Evolutionary conservation across 2,888 invertebrate genomes (phyloP).

Genomic region (Amphiduros pacificus): DNA sequence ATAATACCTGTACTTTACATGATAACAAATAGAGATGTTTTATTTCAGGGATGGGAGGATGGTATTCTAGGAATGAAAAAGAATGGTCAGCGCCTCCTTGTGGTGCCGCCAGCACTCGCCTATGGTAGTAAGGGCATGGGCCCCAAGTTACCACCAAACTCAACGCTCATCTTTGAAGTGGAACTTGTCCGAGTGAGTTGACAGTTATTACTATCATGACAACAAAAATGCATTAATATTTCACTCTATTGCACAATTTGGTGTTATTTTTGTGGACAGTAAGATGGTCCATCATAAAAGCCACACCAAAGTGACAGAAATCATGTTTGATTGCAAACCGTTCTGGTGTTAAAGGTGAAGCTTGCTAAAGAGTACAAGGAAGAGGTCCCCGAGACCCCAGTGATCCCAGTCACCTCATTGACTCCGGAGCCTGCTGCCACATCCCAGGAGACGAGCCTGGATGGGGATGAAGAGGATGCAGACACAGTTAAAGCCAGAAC

Average conservation of each 20-base stretch:
- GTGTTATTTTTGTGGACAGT: too few species aligned
- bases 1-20: too few species aligned
- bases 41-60: constrained; percentile 54
- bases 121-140: constrained; percentile 53
- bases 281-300: too few species aligned
- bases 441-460: too few species aligned
- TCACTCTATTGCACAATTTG: too few species aligned
- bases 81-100: constrained; percentile 46
- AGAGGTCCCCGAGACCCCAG: background rate
- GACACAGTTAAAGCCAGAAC: constrained; percentile 45
- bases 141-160: constrained; percentile 49
- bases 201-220: background rate
- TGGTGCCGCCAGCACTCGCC: constrained; percentile 48
- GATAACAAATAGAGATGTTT: too few species aligned
- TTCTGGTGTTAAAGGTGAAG: constrained; percentile 40
- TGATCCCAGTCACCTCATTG: background rate
- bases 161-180: constrained; percentile 55
- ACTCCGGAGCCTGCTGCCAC: background rate
- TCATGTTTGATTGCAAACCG: too few species aligned
- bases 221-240: background rate
- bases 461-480: background rate
- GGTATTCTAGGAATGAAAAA: constrained; percentile 58
- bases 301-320: too few species aligned
- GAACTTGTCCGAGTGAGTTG: constrained; percentile 51
- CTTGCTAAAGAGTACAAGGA: constrained; percentile 30